Base-by-base conservation (phyloP, 2,797 vertebrate species). In the Lepus oiostolus region DNA sequence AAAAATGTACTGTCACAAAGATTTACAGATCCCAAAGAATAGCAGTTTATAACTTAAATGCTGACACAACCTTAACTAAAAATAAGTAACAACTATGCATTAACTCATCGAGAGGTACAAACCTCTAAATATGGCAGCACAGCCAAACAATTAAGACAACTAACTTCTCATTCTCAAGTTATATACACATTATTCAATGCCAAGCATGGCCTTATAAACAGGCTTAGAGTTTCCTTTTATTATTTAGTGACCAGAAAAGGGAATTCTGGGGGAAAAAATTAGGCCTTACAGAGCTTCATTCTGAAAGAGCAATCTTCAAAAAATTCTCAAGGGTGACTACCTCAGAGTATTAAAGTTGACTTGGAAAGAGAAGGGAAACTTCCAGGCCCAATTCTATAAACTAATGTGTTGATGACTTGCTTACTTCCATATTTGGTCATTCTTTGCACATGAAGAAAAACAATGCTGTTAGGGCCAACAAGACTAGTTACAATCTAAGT, bases 361-460 rank as follows among this genome's bases (percentile, higher is more conserved):
- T 72, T 67, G 71, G n/a, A 91, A 94, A 96, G 52, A 2, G 5
- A 90, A 92, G 93, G 90, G 91, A 94, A 95, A 95, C 0, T 52
- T 81, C 16, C n/a, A 30, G 0, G 86, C 88, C 96, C 96, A 97
- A 96, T 83, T 96, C 95, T 97, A 90, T 50, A 89, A 94, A 82
- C 85, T 96, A 96, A 92, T 92, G 83, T 97, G 90, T 90, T 98
- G 90, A 87, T 97, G 60, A 77, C 93, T 96, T 94, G 91, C 90
- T 97, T 68, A 97, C 13, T 88, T 91, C 32, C 47, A 60, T 95
- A 94, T 97, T 96, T 97, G 95, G 94, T 95, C 85, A 94, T 91
- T 95, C 94, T 98, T 96, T 94, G 35, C 30, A 90, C 0, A 96
- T 94, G 60, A 30, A 92, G 62, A 95, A 22, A 70, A 95, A 94